Evolutionary conservation across 2,113 vertebrate genomes (phyloP).

Genomic region (Cyrtonyx montezumae): DNA sequence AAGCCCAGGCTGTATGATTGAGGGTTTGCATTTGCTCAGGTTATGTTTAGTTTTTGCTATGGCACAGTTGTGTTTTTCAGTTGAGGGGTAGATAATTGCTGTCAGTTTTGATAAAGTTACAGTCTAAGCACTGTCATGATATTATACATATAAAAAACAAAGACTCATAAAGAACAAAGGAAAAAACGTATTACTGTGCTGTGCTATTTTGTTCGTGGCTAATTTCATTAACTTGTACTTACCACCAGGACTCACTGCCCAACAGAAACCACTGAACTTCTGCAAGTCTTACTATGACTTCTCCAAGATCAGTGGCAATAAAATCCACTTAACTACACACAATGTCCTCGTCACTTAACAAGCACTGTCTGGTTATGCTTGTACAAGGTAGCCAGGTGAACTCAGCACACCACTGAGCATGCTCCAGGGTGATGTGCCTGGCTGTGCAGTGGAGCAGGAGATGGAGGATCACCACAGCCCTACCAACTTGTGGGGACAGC

Average conservation of each 20-base stretch:
- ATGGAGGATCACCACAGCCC: neutral
- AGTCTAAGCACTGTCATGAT: neutral
- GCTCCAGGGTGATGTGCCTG: neutral
- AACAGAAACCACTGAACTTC: neutral
- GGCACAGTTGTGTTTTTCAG: neutral
- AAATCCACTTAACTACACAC: too few species aligned
- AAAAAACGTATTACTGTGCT: neutral
- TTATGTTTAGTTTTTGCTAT: neutral
- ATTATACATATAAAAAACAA: neutral
- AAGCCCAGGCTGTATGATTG: neutral
- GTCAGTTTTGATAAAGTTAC: neutral
- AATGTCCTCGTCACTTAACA: neutral
- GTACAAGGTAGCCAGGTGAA: accelerated
- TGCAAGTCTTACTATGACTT: neutral
- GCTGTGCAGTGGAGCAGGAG: neutral
- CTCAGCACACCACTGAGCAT: neutral
- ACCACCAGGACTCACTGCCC: neutral
- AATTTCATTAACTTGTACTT: neutral
- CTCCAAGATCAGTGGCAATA: neutral
- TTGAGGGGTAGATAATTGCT: neutral
- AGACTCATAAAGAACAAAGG: neutral
- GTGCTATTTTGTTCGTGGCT: neutral
- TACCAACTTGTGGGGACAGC: neutral
- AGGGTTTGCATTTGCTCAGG: neutral
- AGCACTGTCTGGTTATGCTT: neutral